These are phyloP conservation scores for Meteorus sp. DNA, from an alignment of 1,140 invertebrate genomes.

Conservation along the genomic window DNA sequence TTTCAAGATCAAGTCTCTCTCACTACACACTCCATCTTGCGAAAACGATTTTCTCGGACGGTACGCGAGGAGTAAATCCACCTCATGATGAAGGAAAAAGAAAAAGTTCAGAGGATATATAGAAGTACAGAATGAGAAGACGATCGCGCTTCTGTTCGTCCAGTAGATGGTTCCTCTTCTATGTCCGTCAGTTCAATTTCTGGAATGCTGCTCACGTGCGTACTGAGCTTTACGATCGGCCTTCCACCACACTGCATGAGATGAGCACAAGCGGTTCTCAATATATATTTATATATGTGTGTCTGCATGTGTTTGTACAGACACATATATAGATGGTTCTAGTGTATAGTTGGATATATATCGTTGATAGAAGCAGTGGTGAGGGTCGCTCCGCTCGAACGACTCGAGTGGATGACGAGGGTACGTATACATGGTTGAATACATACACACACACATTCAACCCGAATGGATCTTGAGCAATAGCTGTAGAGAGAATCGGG, in stretches of 20 bases:
- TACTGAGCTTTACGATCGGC: conserved; percentile 17
- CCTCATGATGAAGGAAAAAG: no score
- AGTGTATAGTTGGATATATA: conserved; percentile 1
- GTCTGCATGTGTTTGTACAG: background rate
- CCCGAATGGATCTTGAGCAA: conserved; percentile 3
- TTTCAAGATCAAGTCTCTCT: no score
- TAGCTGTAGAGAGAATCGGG: background rate
- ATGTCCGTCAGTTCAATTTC: conserved; percentile 8
- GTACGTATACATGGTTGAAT: no score
- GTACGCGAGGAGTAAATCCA: no score
- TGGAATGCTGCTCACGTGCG: conserved; percentile 9
- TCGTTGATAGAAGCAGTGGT: background rate
- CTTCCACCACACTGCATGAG: background rate
- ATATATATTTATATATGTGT: background rate
- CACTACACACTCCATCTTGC: no score
- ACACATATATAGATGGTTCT: background rate
- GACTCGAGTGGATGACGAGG: conserved; percentile 23
- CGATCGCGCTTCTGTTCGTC: no score
- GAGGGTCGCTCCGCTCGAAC: conserved; percentile 9
- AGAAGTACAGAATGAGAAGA: no score
- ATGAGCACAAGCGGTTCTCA: background rate
- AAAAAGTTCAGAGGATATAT: no score
- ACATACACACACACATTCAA: conserved; percentile 4
- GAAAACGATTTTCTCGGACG: no score
- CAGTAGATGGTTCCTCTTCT: background rate